Evolutionary conservation across 2,113 vertebrate genomes (phyloP).

Genomic region (Oncorhynchus kisutch): DNA sequence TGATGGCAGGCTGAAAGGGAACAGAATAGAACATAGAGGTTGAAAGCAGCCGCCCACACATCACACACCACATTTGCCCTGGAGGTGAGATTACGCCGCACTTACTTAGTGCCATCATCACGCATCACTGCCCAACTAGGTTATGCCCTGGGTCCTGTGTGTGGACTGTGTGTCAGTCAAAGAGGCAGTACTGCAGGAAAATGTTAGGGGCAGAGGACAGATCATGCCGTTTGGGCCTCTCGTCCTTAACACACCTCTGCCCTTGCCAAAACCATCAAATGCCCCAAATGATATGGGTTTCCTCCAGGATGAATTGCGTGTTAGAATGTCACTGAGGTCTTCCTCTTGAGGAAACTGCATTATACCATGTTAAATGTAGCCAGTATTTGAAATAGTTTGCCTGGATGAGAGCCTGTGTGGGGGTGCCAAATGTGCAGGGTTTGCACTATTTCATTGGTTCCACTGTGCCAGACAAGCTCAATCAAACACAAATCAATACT

Average conservation of each 20-base stretch:
- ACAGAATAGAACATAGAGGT: slow-evolving; percentile 16
- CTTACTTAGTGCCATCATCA: slow-evolving; percentile 32
- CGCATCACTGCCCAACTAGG: slow-evolving; percentile 74
- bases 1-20: slow-evolving; percentile 29
- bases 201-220: slow-evolving; percentile 20
- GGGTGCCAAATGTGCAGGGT: no score
- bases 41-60: slow-evolving; percentile 31
- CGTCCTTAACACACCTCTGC: neutral
- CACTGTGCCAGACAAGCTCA: no score
- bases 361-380: no score
- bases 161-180: neutral
- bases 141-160: slow-evolving; percentile 31
- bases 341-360: neutral
- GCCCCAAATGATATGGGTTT: neutral
- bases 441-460: no score
- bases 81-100: slow-evolving; percentile 35
- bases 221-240: neutral
- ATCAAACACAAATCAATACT: no score
- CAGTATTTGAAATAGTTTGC: no score
- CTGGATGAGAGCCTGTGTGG: no score
- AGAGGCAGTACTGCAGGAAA: slow-evolving; percentile 6
- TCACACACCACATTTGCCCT: slow-evolving; percentile 40
- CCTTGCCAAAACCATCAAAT: neutral
- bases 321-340: neutral
- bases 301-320: neutral